Evolutionary conservation across 2,113 vertebrate genomes (phyloP).

Genomic region (Misgurnus anguillicaudatus): DNA sequence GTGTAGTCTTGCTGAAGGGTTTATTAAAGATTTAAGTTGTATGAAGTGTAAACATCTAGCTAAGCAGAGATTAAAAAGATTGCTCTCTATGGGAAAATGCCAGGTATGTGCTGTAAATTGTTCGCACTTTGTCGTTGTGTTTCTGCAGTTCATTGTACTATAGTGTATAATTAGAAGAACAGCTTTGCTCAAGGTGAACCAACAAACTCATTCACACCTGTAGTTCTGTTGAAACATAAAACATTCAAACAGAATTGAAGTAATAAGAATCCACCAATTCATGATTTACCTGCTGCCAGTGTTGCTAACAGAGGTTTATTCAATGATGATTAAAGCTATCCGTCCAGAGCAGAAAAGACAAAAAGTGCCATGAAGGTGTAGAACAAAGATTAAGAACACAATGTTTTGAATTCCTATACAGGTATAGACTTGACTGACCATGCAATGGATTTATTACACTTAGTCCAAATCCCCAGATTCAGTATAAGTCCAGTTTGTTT

Average conservation of each 20-base stretch:
- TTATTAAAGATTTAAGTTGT: conserved; percentile 25
- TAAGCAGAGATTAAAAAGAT: conserved; percentile 25
- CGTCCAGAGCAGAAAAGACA: too few relatives aligned
- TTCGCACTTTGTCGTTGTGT: not conserved
- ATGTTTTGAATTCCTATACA: too few relatives aligned
- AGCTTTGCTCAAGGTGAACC: not conserved
- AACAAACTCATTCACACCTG: not conserved
- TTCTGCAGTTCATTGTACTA: not conserved
- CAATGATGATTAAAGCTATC: conserved; percentile 43
- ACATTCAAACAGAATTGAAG: conserved; percentile 13
- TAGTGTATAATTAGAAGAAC: not conserved
- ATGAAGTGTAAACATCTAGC: conserved; percentile 15
- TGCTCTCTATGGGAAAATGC: conserved; percentile 20
- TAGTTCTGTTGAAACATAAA: conserved; percentile 5
- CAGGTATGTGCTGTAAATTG: not conserved
- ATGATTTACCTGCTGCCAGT: conserved; percentile 22
- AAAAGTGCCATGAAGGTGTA: too few relatives aligned
- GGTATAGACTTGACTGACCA: too few relatives aligned
- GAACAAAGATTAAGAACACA: too few relatives aligned
- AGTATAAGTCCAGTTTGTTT: too few relatives aligned
- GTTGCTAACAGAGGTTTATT: conserved; percentile 28
- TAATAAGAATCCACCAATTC: conserved; percentile 14
- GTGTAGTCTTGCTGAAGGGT: conserved; percentile 12
- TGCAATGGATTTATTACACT: too few relatives aligned
- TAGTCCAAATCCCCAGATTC: too few relatives aligned